phyloP scores from a whole-genome alignment of 2,888 invertebrate species.

The Synergus japonicus region DNA sequence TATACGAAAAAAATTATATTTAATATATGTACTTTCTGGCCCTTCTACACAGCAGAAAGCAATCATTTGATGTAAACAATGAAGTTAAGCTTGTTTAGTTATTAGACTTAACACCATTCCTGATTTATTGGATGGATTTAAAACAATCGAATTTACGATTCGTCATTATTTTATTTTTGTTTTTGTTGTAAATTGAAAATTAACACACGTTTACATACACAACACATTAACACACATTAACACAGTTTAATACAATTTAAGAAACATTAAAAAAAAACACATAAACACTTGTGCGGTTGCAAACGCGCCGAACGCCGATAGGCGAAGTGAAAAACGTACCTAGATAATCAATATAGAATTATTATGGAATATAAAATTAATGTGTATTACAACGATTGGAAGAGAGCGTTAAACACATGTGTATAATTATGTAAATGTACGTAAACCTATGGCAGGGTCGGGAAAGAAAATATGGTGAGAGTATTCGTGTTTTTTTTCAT shows the following conservation, averaged over 20 bases:
- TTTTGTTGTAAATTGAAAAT: constrained; percentile 9
- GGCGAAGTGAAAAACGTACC: constrained; percentile 59
- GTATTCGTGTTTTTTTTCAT: constrained; percentile 42
- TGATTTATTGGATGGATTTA: constrained; percentile 1
- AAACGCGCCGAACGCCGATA: constrained; percentile 38
- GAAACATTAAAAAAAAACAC: not conserved
- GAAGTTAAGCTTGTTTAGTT: constrained; percentile 19
- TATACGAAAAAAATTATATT: constrained; percentile 27
- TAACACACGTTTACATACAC: constrained; percentile 45
- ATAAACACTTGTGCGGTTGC: not conserved
- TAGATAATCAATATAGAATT: constrained; percentile 71
- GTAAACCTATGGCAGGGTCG: constrained; percentile 60
- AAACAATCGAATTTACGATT: not conserved
- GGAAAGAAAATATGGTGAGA: constrained; percentile 52
- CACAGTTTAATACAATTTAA: constrained; percentile 19
- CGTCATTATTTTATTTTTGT: not conserved
- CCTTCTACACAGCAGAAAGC: not conserved
- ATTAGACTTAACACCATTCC: constrained; percentile 13
- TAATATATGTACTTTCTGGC: constrained; percentile 20
- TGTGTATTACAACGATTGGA: constrained; percentile 55
- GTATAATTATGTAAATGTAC: constrained; percentile 63
- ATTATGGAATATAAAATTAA: constrained; percentile 65
- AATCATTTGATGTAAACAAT: constrained; percentile 12
- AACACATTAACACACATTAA: constrained; percentile 46
- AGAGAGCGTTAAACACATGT: constrained; percentile 61